phyloP scores from a whole-genome alignment of 2,113 vertebrate genomes.

The Choloepus hoffmanni region DNA sequence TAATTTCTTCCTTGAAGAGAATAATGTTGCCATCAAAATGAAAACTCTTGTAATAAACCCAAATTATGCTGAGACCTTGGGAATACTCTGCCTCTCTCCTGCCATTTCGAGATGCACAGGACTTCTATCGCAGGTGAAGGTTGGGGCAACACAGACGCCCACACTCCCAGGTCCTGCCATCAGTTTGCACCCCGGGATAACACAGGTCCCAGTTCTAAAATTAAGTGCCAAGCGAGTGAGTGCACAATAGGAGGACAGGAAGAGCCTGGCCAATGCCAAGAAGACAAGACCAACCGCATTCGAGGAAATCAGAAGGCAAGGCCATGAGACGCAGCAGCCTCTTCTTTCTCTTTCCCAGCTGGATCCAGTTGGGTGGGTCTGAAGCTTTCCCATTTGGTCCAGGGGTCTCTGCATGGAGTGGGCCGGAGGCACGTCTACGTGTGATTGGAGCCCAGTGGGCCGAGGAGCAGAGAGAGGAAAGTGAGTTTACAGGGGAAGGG shows the following conservation, averaged over 20 bases:
- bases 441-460: neutral
- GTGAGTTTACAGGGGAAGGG: accelerated
- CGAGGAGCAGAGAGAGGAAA: neutral
- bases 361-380: neutral
- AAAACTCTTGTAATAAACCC: constrained; percentile 72
- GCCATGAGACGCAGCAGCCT: neutral
- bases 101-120: neutral
- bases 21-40: constrained; percentile 79
- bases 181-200: neutral
- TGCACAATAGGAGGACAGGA: neutral
- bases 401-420: neutral
- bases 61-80: constrained; percentile 12
- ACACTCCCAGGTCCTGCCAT: accelerated
- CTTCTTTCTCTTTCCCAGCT: neutral
- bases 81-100: constrained; percentile 46
- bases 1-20: constrained; percentile 78
- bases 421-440: neutral
- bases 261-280: neutral
- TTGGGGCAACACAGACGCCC: neutral
- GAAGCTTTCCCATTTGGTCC: neutral
- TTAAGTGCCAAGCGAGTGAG: neutral
- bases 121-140: accelerated
- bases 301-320: neutral
- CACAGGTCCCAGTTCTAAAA: neutral
- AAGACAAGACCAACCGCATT: neutral